A percentile compares a stretch with the other conserved stretches of the same genome.
Evolutionary conservation across 2,797 vertebrate genomes (phyloP).

Genomic region (Anableps anableps): DNA sequence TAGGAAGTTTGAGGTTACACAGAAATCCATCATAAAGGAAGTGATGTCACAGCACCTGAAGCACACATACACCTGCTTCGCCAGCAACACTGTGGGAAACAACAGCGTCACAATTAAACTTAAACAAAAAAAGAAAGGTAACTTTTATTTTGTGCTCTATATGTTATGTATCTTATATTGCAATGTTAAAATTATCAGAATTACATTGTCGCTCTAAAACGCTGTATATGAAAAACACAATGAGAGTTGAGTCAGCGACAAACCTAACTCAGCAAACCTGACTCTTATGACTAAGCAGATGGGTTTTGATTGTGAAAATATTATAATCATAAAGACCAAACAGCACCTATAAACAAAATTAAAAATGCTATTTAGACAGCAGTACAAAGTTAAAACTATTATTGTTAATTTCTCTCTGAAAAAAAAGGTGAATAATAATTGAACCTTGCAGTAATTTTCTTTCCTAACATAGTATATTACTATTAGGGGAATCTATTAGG

Average conservation of each 20-base stretch:
- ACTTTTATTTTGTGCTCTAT: not conserved
- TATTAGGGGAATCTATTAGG: too few relatives aligned
- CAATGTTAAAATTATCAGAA: too few relatives aligned
- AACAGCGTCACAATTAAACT: constrained; percentile 74
- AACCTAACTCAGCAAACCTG: too few relatives aligned
- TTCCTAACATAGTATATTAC: not conserved
- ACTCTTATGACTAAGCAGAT: too few relatives aligned
- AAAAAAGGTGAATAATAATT: not conserved
- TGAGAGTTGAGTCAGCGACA: not conserved
- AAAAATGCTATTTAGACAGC: not conserved
- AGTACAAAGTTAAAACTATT: not conserved
- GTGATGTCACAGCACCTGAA: constrained; percentile 79
- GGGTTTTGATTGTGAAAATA: not conserved
- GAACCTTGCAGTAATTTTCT: not conserved
- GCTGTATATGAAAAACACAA: not conserved
- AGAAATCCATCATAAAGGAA: constrained; percentile 60
- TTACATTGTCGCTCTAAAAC: not conserved
- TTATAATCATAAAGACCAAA: not conserved
- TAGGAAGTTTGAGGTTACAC: not conserved
- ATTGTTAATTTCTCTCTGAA: not conserved
- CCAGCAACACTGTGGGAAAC: constrained; percentile 82
- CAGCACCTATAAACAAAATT: not conserved
- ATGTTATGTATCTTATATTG: not conserved
- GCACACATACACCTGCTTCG: constrained; percentile 82
- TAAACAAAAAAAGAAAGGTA: constrained; percentile 80